Percentiles rank a stretch among this genome's conserved stretches.
Conservation (phyloP, 37 sponge, comb jelly and placozoan genomes). For the Crambe crambe region DNA sequence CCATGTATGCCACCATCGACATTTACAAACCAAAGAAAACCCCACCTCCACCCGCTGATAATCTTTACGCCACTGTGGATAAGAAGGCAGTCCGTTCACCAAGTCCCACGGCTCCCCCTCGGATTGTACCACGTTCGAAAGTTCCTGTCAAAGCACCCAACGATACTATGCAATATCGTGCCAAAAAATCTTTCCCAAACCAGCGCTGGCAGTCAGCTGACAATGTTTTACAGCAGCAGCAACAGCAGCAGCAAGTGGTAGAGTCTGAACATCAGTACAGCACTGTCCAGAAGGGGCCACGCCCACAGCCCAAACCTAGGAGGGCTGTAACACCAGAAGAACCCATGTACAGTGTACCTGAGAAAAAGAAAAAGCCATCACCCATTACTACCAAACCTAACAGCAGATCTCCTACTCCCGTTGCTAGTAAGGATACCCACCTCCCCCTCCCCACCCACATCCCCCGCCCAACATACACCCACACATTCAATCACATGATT, state of each 20-base stretch:
- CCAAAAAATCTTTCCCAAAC: neutral
- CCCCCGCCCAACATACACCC: too few relatives aligned
- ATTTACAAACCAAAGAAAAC: neutral
- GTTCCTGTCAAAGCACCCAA: neutral
- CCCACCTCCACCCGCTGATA: neutral
- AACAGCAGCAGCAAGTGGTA: neutral
- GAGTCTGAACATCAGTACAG: neutral
- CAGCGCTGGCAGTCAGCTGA: neutral
- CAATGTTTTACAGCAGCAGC: neutral
- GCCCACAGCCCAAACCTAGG: neutral
- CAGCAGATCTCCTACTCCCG: slow-evolving; percentile 2
- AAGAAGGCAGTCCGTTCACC: neutral
- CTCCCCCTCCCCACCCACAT: too few relatives aligned
- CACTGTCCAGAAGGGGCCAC: slow-evolving; percentile 10
- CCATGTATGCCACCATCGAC: slow-evolving; percentile 10
- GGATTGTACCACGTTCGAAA: neutral
- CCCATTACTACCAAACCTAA: slow-evolving; percentile 16
- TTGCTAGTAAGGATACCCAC: neutral
- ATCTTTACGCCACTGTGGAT: neutral
- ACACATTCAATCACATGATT: too few relatives aligned
- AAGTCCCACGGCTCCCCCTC: neutral
- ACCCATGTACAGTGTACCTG: slow-evolving; percentile 18
- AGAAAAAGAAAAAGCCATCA: slow-evolving; percentile 3
- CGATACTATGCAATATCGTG: too few relatives aligned
- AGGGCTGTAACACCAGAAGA: neutral